A percentile compares a stretch with the other conserved stretches of the same genome.
Evolutionary conservation across 2,888 invertebrate genomes (phyloP).

Genomic region (Gryllus longicercus): DNA sequence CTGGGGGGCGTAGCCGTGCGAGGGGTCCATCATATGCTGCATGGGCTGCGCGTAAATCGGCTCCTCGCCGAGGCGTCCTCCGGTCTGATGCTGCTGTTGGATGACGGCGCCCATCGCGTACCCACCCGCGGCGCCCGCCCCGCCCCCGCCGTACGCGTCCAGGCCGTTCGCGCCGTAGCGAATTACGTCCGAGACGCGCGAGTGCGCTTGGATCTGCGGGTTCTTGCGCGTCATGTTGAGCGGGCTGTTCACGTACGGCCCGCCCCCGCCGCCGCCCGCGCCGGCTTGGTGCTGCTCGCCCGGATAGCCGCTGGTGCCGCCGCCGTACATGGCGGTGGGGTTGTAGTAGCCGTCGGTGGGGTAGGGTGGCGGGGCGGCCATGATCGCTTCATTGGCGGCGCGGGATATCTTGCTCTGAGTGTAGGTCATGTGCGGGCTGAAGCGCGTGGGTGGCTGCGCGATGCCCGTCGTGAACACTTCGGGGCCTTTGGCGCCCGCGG

Average conservation of each 20-base stretch:
- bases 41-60: background rate
- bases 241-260: background rate
- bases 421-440: constrained; percentile 28
- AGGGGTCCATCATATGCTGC: background rate
- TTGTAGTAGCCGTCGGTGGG: background rate
- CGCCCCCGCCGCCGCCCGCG: background rate
- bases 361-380: background rate
- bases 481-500: background rate
- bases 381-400: background rate
- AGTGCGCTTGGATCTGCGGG: background rate
- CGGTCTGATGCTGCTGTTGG: background rate
- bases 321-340: background rate
- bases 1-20: background rate
- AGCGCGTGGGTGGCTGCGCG: constrained; percentile 30
- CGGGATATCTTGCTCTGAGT: constrained; percentile 28
- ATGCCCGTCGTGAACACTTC: constrained; percentile 24
- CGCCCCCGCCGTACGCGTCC: background rate
- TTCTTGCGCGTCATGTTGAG: constrained; percentile 8
- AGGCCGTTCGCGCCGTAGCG: background rate
- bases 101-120: background rate
- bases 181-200: background rate
- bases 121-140: background rate
- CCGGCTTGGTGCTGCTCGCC: background rate
- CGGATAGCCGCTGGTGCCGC: background rate
- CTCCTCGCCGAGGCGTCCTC: background rate